Percentiles rank a stretch among this genome's conserved stretches.
Conservation (phyloP, 2,113 vertebrate genomes). For the Serinus canaria region DNA sequence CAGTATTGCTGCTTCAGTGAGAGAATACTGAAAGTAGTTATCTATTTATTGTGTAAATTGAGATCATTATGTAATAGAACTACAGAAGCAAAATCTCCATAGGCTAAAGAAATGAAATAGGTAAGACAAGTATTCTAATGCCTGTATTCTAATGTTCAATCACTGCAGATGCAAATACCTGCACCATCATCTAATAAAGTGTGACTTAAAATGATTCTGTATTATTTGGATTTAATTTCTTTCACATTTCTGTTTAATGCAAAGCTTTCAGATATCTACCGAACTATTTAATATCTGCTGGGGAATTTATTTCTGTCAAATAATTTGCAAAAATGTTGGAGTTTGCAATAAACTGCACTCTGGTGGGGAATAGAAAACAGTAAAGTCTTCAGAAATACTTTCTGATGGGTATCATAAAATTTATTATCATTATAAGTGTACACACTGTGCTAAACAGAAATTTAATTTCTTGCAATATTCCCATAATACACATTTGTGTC, state of each 20-base stretch:
- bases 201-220: not conserved
- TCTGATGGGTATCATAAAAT: not conserved
- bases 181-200: not conserved
- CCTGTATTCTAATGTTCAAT: fast-evolving
- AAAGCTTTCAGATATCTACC: not conserved
- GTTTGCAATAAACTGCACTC: not conserved
- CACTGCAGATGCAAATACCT: not conserved
- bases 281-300: not conserved
- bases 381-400: not conserved
- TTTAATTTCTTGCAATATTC: not conserved
- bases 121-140: not conserved
- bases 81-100: not conserved
- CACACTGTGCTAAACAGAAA: not conserved
- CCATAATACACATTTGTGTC: not conserved
- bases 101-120: not conserved
- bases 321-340: not conserved
- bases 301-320: conserved; percentile 7
- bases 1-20: not conserved
- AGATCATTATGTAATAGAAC: not conserved
- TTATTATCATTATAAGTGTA: not conserved
- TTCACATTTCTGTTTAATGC: not conserved
- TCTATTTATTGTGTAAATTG: not conserved
- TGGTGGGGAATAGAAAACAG: not conserved
- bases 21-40: not conserved
- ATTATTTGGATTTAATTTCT: not conserved